Base-by-base conservation (phyloP, 1,140 invertebrate genomes). In the Achatina immaculata region DNA sequence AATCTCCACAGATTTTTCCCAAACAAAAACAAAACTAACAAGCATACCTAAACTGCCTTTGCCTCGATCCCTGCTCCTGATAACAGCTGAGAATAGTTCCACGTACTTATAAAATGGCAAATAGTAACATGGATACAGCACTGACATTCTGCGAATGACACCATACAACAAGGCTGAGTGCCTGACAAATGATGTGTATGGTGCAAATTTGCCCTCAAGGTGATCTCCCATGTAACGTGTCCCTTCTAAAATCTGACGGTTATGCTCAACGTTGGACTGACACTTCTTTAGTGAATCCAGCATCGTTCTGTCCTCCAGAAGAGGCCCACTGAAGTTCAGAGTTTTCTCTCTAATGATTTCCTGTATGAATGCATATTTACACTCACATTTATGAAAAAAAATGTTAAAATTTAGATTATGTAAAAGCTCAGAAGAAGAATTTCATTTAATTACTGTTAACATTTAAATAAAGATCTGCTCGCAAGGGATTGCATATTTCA, bases 281-380 rank as follows among this genome's bases (percentile, higher is more conserved):
- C 89, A 90, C 7, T 80, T 85, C 38, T 87, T 76, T 28, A 91
- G 82, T 0, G 88, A 87, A 24, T 89, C 86, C 31, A 91, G 84
- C 88, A 91, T 90, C 0, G 88, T 89, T 65, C 86, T 85, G 72
- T 91, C 90, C 36, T 90, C 88, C 51, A 91, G 80, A 14, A 91
- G 76, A 0, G 89, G 87, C 11, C 84, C 84, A 72, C 87, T 87
- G 16, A 90, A 76, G 69, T 88, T 87, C 28, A 90, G 73, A 9
- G 88, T 90, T 84, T 91, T 90, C 81, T 88, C 88, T 78, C 88
- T 78, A 21, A 90, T 89, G 42, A 87, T 80, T 81, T 89, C 89
- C 89, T 90, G 69, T 42, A 73, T 55, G 68, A 75, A 65, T 62
- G n/a, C n/a, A n/a, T n/a, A n/a, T n/a, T n/a, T n/a, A n/a, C n/a